A percentile compares a stretch with the other conserved stretches of the same genome.
phyloP scores from a whole-genome alignment of 2,113 vertebrate genomes.

The Hyaena hyaena region DNA sequence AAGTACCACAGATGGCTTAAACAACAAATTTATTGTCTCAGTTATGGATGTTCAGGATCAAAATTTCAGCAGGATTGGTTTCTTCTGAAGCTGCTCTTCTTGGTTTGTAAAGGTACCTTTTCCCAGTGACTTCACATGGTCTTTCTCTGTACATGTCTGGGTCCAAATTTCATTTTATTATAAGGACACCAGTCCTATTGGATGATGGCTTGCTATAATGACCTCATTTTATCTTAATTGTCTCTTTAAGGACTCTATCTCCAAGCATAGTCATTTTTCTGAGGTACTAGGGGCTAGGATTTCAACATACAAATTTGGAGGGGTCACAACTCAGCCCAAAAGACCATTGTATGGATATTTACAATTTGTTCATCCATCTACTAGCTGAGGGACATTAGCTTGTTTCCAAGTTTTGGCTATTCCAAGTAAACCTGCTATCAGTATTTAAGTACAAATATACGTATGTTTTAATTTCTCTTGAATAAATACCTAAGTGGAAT shows the following conservation, averaged over 20 bases:
- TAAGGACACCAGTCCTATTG: background rate
- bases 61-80: background rate
- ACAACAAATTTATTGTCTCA: background rate
- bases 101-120: background rate
- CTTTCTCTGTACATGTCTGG: background rate
- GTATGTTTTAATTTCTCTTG: background rate
- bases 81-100: background rate
- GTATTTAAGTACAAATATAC: background rate
- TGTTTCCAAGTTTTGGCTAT: background rate
- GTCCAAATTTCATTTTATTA: background rate
- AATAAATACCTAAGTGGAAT: background rate
- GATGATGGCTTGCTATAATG: background rate
- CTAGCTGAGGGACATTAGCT: background rate
- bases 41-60: background rate
- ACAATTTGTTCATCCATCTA: background rate
- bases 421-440: background rate
- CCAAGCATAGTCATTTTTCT: background rate
- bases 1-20: background rate
- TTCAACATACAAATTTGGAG: background rate
- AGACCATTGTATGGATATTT: background rate
- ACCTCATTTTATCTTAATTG: background rate
- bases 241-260: background rate
- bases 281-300: background rate
- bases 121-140: background rate
- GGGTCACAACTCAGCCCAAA: background rate